Evolutionary conservation across 2,888 invertebrate genomes (phyloP), one percentile per base, ranked within the genome.

Genomic region (Acanthopleura granulata): DNA sequence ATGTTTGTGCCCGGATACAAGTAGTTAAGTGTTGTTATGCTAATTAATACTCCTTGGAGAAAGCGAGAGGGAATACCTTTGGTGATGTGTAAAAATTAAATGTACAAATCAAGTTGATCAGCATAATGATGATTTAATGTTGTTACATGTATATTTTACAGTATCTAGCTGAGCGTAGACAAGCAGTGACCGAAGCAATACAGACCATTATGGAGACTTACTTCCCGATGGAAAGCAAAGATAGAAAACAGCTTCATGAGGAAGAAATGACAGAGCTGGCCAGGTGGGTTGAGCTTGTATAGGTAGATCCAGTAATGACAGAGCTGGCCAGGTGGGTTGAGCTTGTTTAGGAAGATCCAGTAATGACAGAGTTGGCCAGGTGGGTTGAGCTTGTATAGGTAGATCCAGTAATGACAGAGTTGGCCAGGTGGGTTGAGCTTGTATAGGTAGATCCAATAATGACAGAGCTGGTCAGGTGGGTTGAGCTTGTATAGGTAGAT

Each of bases 151-250:
- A 72, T 70, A 66, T 70, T 66, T 88, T 89, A 12, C 91, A 93
- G 93, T 93, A 93, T 89, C 88, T 93, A 86, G 92, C 92, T 27
- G 92, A 92, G 80, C 90, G 92, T 84, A 90, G 92, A 82, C 91
- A 92, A 82, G 91, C 91, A 76, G 92, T 93, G 25, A 94, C 94
- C 27, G 93, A 93, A 83, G 93, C 94, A 84, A 91, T 95, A 78
- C 94, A 95, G 87, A 91, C 92, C 82, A 93, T 94, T 74, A 92
- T 95, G 89, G 92, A 93, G 88, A 92, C 92, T 79, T 93, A 94
- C 82, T 93, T 94, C 84, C 93, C 94, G 71, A 91, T 92, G 79
- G 93, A 94, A 84, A 94, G 93, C 87, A 90, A 91, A 49, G 92
- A 93, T 78, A 90, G 94, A 74, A 81, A 86, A 72, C 78, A 81